These are phyloP conservation scores for Notechis scutatus DNA, from an alignment of 2,113 vertebrate genomes.

Conservation along the genomic window DNA sequence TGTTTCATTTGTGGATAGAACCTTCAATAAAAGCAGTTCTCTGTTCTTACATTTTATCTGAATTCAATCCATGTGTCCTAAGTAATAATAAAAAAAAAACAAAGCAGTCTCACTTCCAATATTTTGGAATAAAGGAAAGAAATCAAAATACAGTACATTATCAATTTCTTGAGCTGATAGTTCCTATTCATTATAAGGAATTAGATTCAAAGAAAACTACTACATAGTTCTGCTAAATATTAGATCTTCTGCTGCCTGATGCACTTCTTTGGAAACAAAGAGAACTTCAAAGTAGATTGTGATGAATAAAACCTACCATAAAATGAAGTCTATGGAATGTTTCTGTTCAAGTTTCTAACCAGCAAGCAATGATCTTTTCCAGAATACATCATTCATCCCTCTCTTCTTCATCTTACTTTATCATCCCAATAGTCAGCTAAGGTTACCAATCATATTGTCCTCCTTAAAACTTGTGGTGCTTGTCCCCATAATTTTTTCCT, in stretches of 20 bases:
- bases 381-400: neutral
- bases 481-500: neutral
- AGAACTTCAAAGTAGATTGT: neutral
- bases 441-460: neutral
- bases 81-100: neutral
- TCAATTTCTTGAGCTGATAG: neutral
- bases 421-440: neutral
- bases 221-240: neutral
- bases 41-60: slow-evolving; percentile 1
- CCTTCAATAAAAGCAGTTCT: neutral
- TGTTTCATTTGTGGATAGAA: neutral
- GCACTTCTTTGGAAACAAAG: neutral
- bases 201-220: neutral
- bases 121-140: neutral
- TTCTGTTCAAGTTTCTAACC: neutral
- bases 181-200: neutral
- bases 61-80: neutral
- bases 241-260: neutral
- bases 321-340: neutral
- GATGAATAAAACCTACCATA: neutral
- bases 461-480: neutral
- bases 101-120: neutral
- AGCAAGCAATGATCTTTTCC: neutral
- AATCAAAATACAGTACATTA: slow-evolving; percentile 19
- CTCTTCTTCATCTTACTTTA: neutral